phyloP scores from a whole-genome alignment of 2,888 invertebrate genomes.

The Chironomus tentans region DNA sequence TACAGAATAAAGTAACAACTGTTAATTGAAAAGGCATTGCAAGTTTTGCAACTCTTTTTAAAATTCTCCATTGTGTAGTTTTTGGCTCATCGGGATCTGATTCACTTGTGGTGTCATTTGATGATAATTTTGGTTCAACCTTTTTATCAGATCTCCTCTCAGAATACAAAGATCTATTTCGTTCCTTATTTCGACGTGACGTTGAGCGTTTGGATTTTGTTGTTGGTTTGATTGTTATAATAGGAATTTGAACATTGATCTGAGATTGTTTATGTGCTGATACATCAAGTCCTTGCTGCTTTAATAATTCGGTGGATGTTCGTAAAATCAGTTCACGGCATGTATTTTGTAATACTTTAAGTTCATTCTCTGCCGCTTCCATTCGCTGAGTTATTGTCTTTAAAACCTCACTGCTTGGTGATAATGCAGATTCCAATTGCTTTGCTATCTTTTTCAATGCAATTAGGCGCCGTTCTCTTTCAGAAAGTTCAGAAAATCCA shows the following conservation, averaged over 20 bases:
- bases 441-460: slow-evolving; percentile 57
- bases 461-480: slow-evolving; percentile 57
- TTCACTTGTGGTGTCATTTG: neutral
- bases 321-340: slow-evolving; percentile 51
- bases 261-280: slow-evolving; percentile 9
- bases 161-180: neutral
- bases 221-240: slow-evolving; percentile 18
- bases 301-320: slow-evolving; percentile 40
- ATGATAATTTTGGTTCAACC: neutral
- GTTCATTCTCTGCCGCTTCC: slow-evolving; percentile 56
- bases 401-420: slow-evolving; percentile 58
- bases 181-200: slow-evolving; percentile 14
- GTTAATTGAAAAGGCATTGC: slow-evolving; percentile 63
- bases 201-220: slow-evolving; percentile 10
- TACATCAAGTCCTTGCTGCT: slow-evolving; percentile 32
- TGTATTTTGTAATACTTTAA: slow-evolving; percentile 55
- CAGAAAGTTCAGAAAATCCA: slow-evolving; percentile 47
- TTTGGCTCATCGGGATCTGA: slow-evolving; percentile 33
- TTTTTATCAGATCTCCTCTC: slow-evolving; percentile 3
- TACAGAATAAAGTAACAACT: slow-evolving; percentile 57
- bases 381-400: slow-evolving; percentile 45
- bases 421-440: slow-evolving; percentile 52
- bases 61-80: slow-evolving; percentile 40
- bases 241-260: slow-evolving; percentile 27
- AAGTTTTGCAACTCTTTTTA: slow-evolving; percentile 58